Evolutionary conservation across 2,888 invertebrate genomes (phyloP), one percentile per base, ranked within the genome.

Genomic region (Salpingus planirostris): DNA sequence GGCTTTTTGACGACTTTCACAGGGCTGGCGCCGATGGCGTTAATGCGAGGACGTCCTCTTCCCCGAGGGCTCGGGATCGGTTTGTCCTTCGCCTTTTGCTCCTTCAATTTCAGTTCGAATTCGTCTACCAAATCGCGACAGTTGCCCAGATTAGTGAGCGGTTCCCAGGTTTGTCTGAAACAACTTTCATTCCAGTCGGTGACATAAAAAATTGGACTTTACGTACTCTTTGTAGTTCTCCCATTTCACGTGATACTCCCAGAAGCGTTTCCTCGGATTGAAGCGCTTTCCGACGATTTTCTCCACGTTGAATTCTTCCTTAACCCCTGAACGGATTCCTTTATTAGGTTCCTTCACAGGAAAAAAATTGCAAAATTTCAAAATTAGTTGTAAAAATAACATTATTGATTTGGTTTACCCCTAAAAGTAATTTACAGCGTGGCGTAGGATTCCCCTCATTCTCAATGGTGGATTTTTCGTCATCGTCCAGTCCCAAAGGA

Each of bases 241-340:
- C 88, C 88, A 89, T 62, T 88, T 89, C 28, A 89, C 74, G 52
- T 87, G 68, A 64, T 87, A 89, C 64, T 88, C 88, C 45, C 81
- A 80, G 50, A 78, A 79, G 58, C 81, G 81, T 47, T 67, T 69
- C 10, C 79, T 70, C 4, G 85, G 81, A 67, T 87, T 88, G 60
- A 80, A 86, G 24, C 88, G 70, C 62, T 87, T 86, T 15, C 86
- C 86, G 26, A 87, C 71, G 40, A 89, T 87, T 66, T 83, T 85
- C 60, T 88, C 88, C 1, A 88, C 84, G 1, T 75, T 74, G 55
- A 75, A 83, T 58, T 87, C 84, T 21, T 38, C 34, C 24, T 27
- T 38, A 7, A n/a, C n/a, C n/a, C n/a, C n/a, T n/a, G n/a, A n/a
- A n/a, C n/a, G n/a, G n/a, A n/a, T n/a, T n/a, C n/a, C n/a, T n/a